Conservation (phyloP, 2,113 vertebrate genomes). For the Cephalopterus ornatus region DNA sequence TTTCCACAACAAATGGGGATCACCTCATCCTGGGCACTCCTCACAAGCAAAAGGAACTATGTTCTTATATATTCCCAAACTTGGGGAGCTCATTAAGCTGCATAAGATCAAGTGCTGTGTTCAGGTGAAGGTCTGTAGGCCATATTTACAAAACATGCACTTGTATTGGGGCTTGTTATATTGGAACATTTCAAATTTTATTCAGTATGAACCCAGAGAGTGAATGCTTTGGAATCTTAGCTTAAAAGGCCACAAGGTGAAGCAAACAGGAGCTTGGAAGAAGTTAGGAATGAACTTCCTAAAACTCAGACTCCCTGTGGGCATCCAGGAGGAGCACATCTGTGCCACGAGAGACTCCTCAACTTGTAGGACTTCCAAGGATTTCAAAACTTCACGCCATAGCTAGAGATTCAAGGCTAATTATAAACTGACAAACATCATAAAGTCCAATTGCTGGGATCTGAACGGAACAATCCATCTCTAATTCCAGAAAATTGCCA, state of each 20-base stretch:
- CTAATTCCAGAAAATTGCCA: constrained; percentile 28
- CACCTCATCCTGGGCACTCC: background rate
- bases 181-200: background rate
- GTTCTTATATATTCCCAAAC: background rate
- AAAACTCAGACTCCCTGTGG: background rate
- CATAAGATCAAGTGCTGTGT: background rate
- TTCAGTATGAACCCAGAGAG: background rate
- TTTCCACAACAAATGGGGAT: background rate
- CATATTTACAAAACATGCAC: background rate
- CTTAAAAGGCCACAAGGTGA: background rate
- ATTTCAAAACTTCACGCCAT: background rate
- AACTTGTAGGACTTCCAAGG: background rate
- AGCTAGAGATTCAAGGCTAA: background rate
- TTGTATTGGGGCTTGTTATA: background rate
- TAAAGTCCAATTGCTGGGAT: background rate
- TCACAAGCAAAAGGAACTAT: background rate
- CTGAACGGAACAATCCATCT: constrained; percentile 6
- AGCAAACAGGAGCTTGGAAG: background rate
- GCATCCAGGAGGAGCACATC: background rate
- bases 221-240: background rate
- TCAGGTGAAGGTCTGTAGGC: background rate
- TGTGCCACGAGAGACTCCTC: background rate
- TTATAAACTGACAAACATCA: constrained; percentile 16
- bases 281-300: background rate
- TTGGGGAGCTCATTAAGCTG: background rate